Percentiles rank a stretch among this genome's conserved stretches.
Evolutionary conservation across 2,797 vertebrate species (phyloP).

Genomic region (Gila robusta): DNA sequence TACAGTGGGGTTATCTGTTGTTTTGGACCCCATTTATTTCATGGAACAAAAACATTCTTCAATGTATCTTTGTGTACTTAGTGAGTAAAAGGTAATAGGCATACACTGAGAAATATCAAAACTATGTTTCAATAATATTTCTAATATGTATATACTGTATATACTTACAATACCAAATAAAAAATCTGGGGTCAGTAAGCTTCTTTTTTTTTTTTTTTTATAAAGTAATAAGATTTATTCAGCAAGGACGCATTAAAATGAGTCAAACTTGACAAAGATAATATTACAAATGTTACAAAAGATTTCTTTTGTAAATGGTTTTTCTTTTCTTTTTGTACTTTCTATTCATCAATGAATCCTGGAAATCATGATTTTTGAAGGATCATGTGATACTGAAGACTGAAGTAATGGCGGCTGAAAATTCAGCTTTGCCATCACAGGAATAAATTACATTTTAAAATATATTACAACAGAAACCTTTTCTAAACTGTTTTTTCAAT

Average conservation of each 20-base stretch:
- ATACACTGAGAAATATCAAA: neutral
- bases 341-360: neutral
- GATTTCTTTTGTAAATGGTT: too few species aligned
- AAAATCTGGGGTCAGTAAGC: too few species aligned
- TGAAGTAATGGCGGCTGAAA: too few species aligned
- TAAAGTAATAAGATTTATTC: too few species aligned
- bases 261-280: too few species aligned
- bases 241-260: neutral
- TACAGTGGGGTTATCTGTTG: neutral
- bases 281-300: too few species aligned
- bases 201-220: too few species aligned
- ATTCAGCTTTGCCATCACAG: neutral
- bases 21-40: neutral
- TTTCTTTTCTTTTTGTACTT: too few species aligned
- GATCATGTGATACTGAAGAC: neutral
- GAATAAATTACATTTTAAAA: neutral
- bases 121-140: neutral
- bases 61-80: neutral
- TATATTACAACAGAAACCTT: neutral
- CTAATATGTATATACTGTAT: neutral
- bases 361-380: neutral
- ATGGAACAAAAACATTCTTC: neutral
- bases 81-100: neutral
- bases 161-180: neutral
- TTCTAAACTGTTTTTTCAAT: too few species aligned